A percentile compares a stretch with the other conserved stretches of the same genome.
Evolutionary conservation across 2,113 vertebrate genomes (phyloP).

Genomic region (Mohoua ochrocephala): DNA sequence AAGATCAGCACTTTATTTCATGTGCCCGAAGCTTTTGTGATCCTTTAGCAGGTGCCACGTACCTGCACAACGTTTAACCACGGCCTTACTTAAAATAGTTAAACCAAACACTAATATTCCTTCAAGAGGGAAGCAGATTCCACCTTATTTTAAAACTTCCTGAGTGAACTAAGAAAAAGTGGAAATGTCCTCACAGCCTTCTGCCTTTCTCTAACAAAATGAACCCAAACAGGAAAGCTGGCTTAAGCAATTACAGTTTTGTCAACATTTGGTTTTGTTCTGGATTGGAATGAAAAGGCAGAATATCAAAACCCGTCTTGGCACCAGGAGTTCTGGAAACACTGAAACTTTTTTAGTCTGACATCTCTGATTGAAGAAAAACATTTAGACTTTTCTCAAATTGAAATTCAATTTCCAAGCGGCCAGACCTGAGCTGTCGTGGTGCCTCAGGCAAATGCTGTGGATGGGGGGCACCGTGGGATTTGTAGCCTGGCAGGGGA

Average conservation of each 20-base stretch:
- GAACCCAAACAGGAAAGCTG: neutral
- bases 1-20: neutral
- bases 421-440: neutral
- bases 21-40: neutral
- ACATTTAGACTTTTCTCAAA: conserved; percentile 31
- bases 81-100: neutral
- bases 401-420: conserved; percentile 30
- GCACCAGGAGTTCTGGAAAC: neutral
- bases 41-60: neutral
- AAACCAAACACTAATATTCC: neutral
- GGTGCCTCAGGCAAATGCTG: neutral
- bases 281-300: neutral
- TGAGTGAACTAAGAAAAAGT: neutral
- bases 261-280: conserved; percentile 20
- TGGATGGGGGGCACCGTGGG: neutral
- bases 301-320: neutral
- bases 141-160: neutral
- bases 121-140: neutral
- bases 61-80: neutral
- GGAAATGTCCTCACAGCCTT: neutral
- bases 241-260: conserved; percentile 4
- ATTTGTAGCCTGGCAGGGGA: conserved; percentile 33
- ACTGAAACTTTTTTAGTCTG: neutral
- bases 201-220: neutral
- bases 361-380: conserved; percentile 45